These are phyloP conservation scores for Eunapius fragilis DNA, from an alignment of 37 sponge, comb jelly and placozoan genomes.

Conservation along the genomic window DNA sequence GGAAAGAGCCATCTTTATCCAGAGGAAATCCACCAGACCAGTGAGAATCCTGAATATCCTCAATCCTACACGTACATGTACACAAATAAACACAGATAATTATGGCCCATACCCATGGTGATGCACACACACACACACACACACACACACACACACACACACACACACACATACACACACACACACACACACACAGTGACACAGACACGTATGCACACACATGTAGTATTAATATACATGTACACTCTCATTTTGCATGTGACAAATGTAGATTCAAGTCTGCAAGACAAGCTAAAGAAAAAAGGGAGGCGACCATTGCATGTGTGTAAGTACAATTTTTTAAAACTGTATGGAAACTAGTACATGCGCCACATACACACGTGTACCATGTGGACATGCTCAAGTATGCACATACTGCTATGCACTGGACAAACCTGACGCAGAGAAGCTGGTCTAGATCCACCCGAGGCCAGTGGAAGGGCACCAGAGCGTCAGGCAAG, in stretches of 20 bases:
- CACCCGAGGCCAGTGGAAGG: conserved; percentile 91
- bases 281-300: too few species aligned
- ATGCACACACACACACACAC: background rate
- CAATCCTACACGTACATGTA: conserved; percentile 34
- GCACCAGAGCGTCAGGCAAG: conserved; percentile 71
- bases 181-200: too few species aligned
- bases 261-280: too few species aligned
- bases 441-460: conserved; percentile 91
- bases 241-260: background rate
- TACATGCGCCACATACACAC: too few species aligned
- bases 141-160: too few species aligned
- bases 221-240: background rate
- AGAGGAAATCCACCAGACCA: conserved; percentile 95
- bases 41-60: conserved; percentile 75
- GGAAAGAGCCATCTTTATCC: conserved; percentile 60
- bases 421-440: conserved; percentile 38
- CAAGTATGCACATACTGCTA: background rate
- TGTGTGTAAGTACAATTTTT: too few species aligned
- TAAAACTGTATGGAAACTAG: background rate
- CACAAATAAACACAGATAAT: background rate
- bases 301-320: too few species aligned
- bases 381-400: background rate
- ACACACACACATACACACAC: too few species aligned
- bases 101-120: background rate
- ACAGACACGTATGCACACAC: too few species aligned